Conservation (phyloP, 1,140 invertebrate genomes). For the Anoplophora glabripennis region DNA sequence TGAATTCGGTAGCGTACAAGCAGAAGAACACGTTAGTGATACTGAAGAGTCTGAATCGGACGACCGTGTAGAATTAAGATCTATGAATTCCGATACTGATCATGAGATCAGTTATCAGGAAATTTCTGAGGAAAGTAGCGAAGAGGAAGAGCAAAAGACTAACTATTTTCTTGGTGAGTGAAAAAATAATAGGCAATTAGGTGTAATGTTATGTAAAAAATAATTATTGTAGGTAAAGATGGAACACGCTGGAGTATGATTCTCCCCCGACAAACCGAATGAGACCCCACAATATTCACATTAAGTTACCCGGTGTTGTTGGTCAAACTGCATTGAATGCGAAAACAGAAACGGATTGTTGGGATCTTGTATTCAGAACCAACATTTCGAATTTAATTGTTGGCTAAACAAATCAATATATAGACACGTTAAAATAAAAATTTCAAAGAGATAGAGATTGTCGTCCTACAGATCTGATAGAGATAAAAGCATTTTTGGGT, state of each 20-base stretch:
- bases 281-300: conserved; percentile 15
- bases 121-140: conserved; percentile 7
- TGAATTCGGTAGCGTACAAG: too few species aligned
- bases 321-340: conserved; percentile 10
- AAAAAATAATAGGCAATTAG: conserved; percentile 2
- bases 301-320: conserved; percentile 12
- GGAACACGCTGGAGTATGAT: neutral
- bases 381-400: conserved; percentile 15
- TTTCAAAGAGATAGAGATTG: conserved; percentile 16
- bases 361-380: conserved; percentile 12
- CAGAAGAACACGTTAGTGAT: conserved; percentile 17
- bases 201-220: conserved; percentile 2
- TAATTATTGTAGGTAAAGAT: neutral
- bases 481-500: too few species aligned
- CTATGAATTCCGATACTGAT: conserved; percentile 15
- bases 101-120: conserved; percentile 9
- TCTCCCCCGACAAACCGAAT: neutral
- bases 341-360: conserved; percentile 15
- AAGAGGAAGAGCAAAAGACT: conserved; percentile 3
- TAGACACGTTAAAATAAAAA: conserved; percentile 3
- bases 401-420: conserved; percentile 12
- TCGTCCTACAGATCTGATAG: conserved; percentile 3
- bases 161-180: conserved; percentile 16
- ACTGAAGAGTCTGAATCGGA: conserved; percentile 20
- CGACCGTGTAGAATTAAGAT: conserved; percentile 20